Base-by-base conservation (phyloP, 2,888 invertebrate genomes). In the Lottia gigantea region DNA sequence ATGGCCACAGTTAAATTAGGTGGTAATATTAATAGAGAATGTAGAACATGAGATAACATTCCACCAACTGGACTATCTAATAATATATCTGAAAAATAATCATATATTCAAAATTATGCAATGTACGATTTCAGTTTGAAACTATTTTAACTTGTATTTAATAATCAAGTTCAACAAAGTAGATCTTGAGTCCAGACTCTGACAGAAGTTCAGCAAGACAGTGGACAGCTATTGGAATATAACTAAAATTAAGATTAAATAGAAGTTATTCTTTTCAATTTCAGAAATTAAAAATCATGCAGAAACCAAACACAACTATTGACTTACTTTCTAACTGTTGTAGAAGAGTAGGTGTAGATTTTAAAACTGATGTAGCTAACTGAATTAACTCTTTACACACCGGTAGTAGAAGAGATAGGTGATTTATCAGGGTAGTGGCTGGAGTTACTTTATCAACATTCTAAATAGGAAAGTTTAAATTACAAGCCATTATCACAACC, bases 1-100 rank as follows among this genome's bases (percentile, higher is more conserved):
- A 90, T 79, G 0, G 88, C 87, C 62, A 87, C 82, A 31, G 85
- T 82, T 71, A 79, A 76, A 45, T 79, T 74, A n/a, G 90, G 88
- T 0, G 91, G 91, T 75, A 92, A 87, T 70, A 92, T 84, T 23
- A 92, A 85, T 76, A 92, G 85, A 0, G 92, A 90, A 81, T 91
- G 91, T 12, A 92, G 78, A 26, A 92, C 88, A 82, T 91, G 91
- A 40, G 91, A 90, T 74, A 92, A 81, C 90, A 92, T 91, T 11
- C 91, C 89, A 0, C 92, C 92, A 7, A 91, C 90, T 14, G 91
- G 89, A 0, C 92, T 92, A 73, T 90, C 88, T 76, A 90, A 89
- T 71, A 92, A 81, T 8, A 91, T 89, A 77, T 88, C 90, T 90
- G 86, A 47, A 78, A 77, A 23, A 55, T 15, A 64, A 45, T 23